Evolutionary conservation across 2,113 vertebrate species (phyloP), one percentile per base, ranked within the genome.

Genomic region (Mormyrus lacerda): DNA sequence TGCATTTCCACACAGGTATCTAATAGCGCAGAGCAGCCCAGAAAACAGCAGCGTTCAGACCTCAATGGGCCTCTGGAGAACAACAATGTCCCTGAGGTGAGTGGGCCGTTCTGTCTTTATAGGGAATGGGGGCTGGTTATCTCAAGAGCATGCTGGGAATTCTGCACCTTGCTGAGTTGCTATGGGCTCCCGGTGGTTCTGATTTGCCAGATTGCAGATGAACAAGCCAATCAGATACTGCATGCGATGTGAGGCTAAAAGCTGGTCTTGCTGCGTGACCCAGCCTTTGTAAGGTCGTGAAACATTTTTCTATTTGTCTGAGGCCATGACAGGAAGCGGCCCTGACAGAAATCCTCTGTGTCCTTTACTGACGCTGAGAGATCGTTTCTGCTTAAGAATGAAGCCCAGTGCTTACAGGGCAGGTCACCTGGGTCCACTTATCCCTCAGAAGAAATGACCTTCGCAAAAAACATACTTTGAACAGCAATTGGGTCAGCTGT

Each of bases 1-100:
- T 90, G 87, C 92, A n/a, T 93, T 35, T 92, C 86, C 89, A 90
- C 91, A 47, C 91, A 99, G 98, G 96, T 97, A 89, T 97, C 95
- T 94, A 97, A 97, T 55, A 95, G 97, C 87, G 94, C 95, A 69
- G 98, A 99, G 87, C 97, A 98, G 91, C 96, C 97, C 0, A 95
- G 98, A 92, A 99, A 97, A 92, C 98, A 99, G 92, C 98, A 99
- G 93, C 97, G 98, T 35, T 99, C 98, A 0, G 98, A 99, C 92
- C 98, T 99, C 93, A 99, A 99, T 27, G 96, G 97, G 69, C 97
- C 97, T 0, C 90, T 94, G 76, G 97, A 99, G 93, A 99, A 99
- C 93, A 99, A 99, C 93, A 98, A 99, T 21, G 93, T 96, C 83
- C 94, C 96, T 0, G 98, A 99, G 97, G 98, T 98, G 90, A 94